phyloP scores from a whole-genome alignment of 2,888 invertebrate species.

The Drosophila siamana region DNA sequence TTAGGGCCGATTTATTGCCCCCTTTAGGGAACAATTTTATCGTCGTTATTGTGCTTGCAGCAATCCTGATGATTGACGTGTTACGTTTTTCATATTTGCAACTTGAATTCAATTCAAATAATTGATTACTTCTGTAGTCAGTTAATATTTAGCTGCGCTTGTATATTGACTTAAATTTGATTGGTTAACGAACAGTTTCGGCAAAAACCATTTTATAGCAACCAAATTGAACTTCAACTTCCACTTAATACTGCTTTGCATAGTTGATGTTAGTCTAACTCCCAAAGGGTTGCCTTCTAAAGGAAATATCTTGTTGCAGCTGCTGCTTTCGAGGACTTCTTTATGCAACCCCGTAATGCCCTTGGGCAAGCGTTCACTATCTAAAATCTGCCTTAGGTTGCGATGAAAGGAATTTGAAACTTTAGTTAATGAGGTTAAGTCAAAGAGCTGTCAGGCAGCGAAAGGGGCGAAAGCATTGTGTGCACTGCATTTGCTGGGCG shows the following conservation, averaged over 20 bases:
- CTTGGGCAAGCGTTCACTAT: neutral
- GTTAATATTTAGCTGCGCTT: too few species aligned
- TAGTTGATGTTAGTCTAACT: neutral
- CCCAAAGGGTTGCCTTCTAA: neutral
- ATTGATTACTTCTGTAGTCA: neutral
- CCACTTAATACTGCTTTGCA: neutral
- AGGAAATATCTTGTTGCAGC: neutral
- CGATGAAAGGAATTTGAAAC: neutral
- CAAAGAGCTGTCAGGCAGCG: slow-evolving; percentile 17
- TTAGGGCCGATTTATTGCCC: neutral
- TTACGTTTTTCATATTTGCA: neutral
- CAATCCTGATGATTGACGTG: too few species aligned
- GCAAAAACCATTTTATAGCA: too few species aligned
- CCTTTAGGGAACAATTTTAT: neutral
- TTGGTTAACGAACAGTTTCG: too few species aligned
- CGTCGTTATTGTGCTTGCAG: neutral
- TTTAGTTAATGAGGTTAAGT: slow-evolving; percentile 18
- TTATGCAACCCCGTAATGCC: neutral
- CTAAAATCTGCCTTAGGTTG: neutral
- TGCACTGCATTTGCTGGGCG: slow-evolving; percentile 12
- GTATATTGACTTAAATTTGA: too few species aligned
- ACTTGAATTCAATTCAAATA: neutral
- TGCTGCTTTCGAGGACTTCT: neutral
- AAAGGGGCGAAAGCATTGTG: neutral
- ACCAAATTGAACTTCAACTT: too few species aligned